A percentile compares a stretch with the other conserved stretches of the same genome.
phyloP scores from a whole-genome alignment of 2,888 invertebrate genomes.

The Acanthopleura granulata region DNA sequence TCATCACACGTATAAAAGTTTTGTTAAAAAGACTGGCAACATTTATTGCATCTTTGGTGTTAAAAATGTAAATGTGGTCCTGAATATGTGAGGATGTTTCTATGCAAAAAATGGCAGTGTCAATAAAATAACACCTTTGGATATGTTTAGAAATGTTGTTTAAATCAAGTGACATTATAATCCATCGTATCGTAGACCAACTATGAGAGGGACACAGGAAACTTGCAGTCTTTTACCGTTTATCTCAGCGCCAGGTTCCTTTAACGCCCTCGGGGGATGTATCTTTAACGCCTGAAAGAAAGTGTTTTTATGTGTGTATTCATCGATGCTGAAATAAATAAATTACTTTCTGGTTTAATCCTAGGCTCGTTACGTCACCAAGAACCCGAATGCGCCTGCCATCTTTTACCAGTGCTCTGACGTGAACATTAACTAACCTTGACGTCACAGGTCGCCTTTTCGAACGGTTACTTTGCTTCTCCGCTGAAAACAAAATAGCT shows the following conservation, averaged over 20 bases:
- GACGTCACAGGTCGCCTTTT: too few relatives aligned
- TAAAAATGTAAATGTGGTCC: too few relatives aligned
- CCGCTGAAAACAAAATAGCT: too few relatives aligned
- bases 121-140: too few relatives aligned
- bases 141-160: not conserved
- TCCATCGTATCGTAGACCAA: not conserved
- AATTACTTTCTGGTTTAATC: not conserved
- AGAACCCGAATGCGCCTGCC: not conserved
- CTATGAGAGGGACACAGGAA: not conserved
- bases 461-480: too few relatives aligned
- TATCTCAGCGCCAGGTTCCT: too few relatives aligned
- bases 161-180: not conserved
- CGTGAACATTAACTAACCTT: not conserved
- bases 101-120: too few relatives aligned
- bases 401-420: constrained; percentile 5
- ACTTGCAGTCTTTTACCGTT: too few relatives aligned
- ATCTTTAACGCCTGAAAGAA: not conserved
- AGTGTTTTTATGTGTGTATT: not conserved
- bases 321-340: not conserved
- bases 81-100: too few relatives aligned
- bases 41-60: too few relatives aligned
- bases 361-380: not conserved
- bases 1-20: too few relatives aligned
- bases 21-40: too few relatives aligned
- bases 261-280: not conserved